Evolutionary conservation across 2,113 vertebrate genomes (phyloP).

Genomic region (Atrichornis clamosus): DNA sequence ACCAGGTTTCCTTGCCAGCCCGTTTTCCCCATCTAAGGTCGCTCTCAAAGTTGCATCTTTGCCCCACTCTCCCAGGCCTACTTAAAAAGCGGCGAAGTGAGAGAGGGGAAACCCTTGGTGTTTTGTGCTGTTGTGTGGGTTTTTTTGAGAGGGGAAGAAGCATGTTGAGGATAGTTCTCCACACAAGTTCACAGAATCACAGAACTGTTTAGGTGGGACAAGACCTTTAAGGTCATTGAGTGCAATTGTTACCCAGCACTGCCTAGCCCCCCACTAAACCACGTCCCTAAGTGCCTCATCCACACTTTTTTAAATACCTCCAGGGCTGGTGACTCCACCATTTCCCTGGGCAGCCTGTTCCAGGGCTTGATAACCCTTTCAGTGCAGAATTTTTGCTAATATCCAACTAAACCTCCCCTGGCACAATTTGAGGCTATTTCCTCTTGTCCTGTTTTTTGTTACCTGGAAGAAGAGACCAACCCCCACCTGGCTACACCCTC

Average conservation of each 20-base stretch:
- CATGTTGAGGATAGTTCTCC: background rate
- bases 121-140: background rate
- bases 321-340: background rate
- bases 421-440: background rate
- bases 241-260: background rate
- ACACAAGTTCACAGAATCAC: background rate
- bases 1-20: fast-evolving
- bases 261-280: background rate
- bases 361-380: background rate
- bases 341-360: background rate
- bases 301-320: background rate
- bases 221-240: background rate
- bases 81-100: background rate
- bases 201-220: background rate
- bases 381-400: background rate
- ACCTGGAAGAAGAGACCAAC: background rate
- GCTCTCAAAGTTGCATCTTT: background rate
- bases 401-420: background rate
- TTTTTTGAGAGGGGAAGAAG: background rate
- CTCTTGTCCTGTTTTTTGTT: background rate
- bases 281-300: too few species aligned
- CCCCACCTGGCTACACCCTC: background rate
- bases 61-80: background rate
- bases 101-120: background rate
- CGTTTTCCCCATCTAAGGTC: background rate